Evolutionary conservation across 2,113 vertebrate species (phyloP).

Genomic region (Paradisaea rubra): DNA sequence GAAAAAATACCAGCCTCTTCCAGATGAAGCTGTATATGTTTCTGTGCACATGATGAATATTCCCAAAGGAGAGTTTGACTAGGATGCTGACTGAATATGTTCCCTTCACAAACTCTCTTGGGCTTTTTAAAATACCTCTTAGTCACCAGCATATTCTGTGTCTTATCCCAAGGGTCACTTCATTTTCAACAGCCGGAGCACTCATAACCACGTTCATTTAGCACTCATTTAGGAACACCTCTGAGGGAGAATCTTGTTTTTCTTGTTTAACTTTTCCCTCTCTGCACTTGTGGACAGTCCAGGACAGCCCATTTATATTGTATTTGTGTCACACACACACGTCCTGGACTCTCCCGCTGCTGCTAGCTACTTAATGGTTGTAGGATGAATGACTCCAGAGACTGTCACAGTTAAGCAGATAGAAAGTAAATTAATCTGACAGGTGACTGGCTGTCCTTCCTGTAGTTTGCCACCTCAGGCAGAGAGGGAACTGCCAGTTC

Average conservation of each 20-base stretch:
- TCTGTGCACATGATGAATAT: neutral
- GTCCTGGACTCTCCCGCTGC: neutral
- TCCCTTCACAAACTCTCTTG: neutral
- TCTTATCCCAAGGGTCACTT: neutral
- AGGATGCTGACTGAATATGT: neutral
- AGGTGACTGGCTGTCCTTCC: neutral
- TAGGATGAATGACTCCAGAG: neutral
- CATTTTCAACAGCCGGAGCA: neutral
- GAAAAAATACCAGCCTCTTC: neutral
- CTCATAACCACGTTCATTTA: neutral
- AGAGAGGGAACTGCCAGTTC: neutral
- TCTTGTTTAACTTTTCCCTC: neutral
- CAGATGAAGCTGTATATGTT: neutral
- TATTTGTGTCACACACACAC: neutral
- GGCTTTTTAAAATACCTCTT: neutral
- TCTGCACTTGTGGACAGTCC: neutral
- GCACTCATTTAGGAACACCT: neutral
- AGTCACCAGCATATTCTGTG: neutral
- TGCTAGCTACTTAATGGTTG: neutral
- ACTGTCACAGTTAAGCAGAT: neutral
- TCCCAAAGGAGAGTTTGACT: neutral
- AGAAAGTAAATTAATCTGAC: neutral
- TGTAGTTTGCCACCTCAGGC: neutral
- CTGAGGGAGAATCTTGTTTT: neutral
- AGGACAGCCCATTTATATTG: neutral